phyloP scores from a whole-genome alignment of 2,888 invertebrate genomes.

The Linnaemya vulpina region DNA sequence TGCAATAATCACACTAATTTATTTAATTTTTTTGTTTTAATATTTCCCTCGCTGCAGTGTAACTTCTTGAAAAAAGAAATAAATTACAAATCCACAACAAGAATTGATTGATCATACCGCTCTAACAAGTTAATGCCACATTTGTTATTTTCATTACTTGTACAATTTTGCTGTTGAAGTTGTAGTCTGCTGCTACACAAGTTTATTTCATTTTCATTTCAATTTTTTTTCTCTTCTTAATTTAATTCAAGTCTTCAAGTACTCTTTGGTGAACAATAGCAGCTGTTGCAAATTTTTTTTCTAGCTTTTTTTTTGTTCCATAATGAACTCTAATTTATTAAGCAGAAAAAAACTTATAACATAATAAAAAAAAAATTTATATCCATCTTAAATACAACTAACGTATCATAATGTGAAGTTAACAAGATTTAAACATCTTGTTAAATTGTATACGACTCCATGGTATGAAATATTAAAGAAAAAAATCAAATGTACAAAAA shows the following conservation, averaged over 20 bases:
- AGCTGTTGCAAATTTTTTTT: slow-evolving; percentile 56
- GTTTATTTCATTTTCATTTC: slow-evolving; percentile 41
- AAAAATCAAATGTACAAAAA: background rate
- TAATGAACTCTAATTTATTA: slow-evolving; percentile 72
- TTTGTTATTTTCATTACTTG: slow-evolving; percentile 56
- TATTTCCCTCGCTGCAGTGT: slow-evolving; percentile 2
- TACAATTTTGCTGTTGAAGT: slow-evolving; percentile 20
- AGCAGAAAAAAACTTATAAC: slow-evolving; percentile 54
- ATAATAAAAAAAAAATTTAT: too few relatives aligned
- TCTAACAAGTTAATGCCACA: slow-evolving; percentile 62
- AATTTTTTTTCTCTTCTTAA: background rate
- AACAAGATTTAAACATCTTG: slow-evolving; percentile 72
- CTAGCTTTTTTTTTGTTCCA: slow-evolving; percentile 49
- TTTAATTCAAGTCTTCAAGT: slow-evolving; percentile 37
- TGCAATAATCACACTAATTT: slow-evolving; percentile 62
- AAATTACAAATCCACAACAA: slow-evolving; percentile 18
- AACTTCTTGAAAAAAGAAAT: slow-evolving; percentile 5
- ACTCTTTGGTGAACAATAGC: slow-evolving; percentile 39
- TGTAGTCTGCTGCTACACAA: slow-evolving; percentile 6
- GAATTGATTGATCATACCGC: slow-evolving; percentile 69
- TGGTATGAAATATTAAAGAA: slow-evolving; percentile 21
- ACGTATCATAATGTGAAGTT: slow-evolving; percentile 71
- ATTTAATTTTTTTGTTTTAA: slow-evolving; percentile 18
- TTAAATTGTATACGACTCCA: slow-evolving; percentile 63
- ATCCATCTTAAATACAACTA: slow-evolving; percentile 56